Conservation (phyloP, 2,797 vertebrate genomes). For the Phataginus tricuspis region DNA sequence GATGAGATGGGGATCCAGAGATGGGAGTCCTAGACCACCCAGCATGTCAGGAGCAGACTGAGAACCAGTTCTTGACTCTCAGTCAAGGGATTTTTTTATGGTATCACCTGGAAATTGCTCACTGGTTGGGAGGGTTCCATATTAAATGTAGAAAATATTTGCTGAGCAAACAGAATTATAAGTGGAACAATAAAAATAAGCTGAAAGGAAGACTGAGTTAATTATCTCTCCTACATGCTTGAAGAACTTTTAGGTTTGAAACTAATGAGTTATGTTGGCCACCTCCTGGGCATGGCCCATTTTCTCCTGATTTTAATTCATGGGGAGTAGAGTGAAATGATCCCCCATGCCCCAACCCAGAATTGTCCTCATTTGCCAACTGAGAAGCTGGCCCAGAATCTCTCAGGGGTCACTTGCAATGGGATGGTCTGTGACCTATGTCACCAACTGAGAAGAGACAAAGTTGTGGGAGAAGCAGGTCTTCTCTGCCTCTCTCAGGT, state of each 20-base stretch:
- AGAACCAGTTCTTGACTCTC: background rate
- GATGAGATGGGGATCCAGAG: background rate
- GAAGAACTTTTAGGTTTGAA: background rate
- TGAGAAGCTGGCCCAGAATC: background rate
- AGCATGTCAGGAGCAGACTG: background rate
- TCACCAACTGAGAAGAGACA: background rate
- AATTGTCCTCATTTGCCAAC: background rate
- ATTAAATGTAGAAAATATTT: background rate
- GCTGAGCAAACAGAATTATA: background rate
- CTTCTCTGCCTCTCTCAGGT: background rate
- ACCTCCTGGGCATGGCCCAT: background rate
- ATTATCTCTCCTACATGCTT: background rate
- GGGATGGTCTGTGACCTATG: background rate
- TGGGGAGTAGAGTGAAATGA: background rate
- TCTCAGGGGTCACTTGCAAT: background rate
- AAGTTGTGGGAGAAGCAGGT: background rate
- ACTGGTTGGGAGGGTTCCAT: background rate
- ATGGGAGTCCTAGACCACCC: background rate
- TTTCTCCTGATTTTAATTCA: background rate
- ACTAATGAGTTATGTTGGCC: background rate
- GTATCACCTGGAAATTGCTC: background rate
- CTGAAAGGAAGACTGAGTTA: background rate
- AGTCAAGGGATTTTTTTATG: background rate
- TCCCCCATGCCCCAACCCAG: background rate
- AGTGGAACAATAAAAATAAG: background rate